Evolutionary conservation across 2,888 invertebrate species (phyloP), one percentile per base, ranked within the genome.

Genomic region (Belgica antarctica): DNA sequence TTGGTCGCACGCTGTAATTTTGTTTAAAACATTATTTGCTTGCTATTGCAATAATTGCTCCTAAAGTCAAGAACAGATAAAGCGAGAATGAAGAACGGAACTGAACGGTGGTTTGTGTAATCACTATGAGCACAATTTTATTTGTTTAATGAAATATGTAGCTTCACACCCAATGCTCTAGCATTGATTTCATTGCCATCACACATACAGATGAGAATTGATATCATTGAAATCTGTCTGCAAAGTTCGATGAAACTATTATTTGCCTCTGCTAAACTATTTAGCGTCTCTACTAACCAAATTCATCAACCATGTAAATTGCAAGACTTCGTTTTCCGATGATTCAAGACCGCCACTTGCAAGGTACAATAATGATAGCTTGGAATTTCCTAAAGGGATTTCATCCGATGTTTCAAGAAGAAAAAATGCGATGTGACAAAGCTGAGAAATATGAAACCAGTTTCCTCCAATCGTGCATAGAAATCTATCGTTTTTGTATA

Each of bases 401-500:
- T 34, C 34, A 12, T 34, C 7, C 7, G 7, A 34, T 34, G 34
- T n/a, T n/a, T n/a, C n/a, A n/a, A 34, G 34, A 34, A n/a, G n/a
- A n/a, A n/a, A n/a, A n/a, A n/a, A n/a, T n/a, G 34, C 34, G 34
- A 34, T n/a, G n/a, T n/a, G n/a, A 15, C 41, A 41, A 41, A 10
- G 41, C 41, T 41, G 2, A 41, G 10, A 41, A 15, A n/a, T 15
- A 41, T 41, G 15, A 5, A 41, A 5, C 12, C 41, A 41, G 41
- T 41, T 41, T 34, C 34, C 34, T 34, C 34, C 7, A 7, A 8
- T 41, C 41, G 41, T 41, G 63, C 63, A 63, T 63, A 25, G 63
- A 63, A 63, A 25, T 63, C 63, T 63, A 41, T 36, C 10, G 63
- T 62, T 62, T 63, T 12, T 41, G 3, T 62, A 61, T n/a, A n/a